phyloP scores from a whole-genome alignment of 2,888 invertebrate genomes.

The Cremastinae sp. region DNA sequence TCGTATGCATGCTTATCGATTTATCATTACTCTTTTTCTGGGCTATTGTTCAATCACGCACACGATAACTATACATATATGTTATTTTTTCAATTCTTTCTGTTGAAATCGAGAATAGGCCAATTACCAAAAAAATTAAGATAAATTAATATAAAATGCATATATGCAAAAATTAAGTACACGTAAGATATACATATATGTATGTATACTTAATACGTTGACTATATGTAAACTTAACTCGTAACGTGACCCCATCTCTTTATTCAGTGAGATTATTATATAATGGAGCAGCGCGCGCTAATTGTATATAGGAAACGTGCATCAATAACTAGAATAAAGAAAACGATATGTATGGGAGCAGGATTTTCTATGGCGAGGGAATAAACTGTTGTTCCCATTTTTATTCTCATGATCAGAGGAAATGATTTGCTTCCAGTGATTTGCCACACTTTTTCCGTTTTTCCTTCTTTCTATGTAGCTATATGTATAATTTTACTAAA shows the following conservation, averaged over 20 bases:
- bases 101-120: too few species aligned
- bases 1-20: slow-evolving; percentile 35
- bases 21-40: slow-evolving; percentile 12
- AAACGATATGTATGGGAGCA: neutral
- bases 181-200: too few species aligned
- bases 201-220: too few species aligned
- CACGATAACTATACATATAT: neutral
- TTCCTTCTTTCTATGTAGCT: too few species aligned
- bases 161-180: too few species aligned
- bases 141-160: too few species aligned
- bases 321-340: slow-evolving; percentile 30
- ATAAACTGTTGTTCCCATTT: slow-evolving; percentile 20
- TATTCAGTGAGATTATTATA: slow-evolving; percentile 21
- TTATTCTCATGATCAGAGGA: slow-evolving; percentile 40
- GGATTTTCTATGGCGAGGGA: neutral
- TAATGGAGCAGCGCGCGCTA: slow-evolving; percentile 61
- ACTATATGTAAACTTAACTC: neutral
- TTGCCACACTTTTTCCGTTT: slow-evolving; percentile 12
- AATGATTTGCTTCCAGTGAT: slow-evolving; percentile 46
- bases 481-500: too few species aligned
- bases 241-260: neutral
- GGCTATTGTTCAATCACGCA: neutral
- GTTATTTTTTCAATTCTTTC: too few species aligned
- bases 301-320: slow-evolving; percentile 57
- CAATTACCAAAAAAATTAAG: neutral